Evolutionary conservation across 2,888 invertebrate genomes (phyloP).

Genomic region (Anarsia innoxiella): DNA sequence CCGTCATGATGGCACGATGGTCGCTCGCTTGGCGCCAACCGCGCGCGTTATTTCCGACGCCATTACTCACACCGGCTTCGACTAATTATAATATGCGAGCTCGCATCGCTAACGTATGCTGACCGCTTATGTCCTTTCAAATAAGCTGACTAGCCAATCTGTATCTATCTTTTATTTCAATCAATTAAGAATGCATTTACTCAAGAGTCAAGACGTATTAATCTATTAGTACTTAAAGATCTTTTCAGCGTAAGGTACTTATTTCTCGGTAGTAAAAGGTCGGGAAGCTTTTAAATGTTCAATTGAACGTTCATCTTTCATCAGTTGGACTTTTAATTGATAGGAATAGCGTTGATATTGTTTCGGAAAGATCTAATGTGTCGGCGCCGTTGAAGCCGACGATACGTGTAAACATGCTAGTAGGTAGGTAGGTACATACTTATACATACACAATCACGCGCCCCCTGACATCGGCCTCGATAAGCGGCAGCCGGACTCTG

Average conservation of each 20-base stretch:
- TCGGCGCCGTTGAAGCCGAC: slow-evolving; percentile 44
- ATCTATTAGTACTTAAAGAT: too few species aligned
- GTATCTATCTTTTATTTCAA: too few species aligned
- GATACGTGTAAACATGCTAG: slow-evolving; percentile 44
- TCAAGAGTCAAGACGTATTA: too few species aligned
- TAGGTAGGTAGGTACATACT: too few species aligned
- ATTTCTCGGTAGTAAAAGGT: too few species aligned
- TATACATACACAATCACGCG: slow-evolving; percentile 53
- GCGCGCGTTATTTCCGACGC: slow-evolving; percentile 67
- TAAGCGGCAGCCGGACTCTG: slow-evolving; percentile 30
- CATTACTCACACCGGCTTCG: slow-evolving; percentile 69
- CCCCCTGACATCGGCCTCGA: slow-evolving; percentile 52
- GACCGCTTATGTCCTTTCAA: slow-evolving; percentile 37
- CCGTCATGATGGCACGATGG: slow-evolving; percentile 8
- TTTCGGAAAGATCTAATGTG: slow-evolving; percentile 55
- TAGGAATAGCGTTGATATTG: slow-evolving; percentile 18
- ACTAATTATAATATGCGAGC: slow-evolving; percentile 71
- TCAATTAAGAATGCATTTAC: too few species aligned
- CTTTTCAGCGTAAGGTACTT: too few species aligned
- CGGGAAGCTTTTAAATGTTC: too few species aligned
- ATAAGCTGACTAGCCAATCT: slow-evolving; percentile 1
- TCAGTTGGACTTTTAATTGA: slow-evolving; percentile 7
- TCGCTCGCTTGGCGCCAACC: slow-evolving; percentile 70
- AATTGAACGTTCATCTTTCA: too few species aligned
- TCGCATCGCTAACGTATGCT: slow-evolving; percentile 47